Conservation (phyloP, 2,113 vertebrate species). For the Amphiprion ocellaris region DNA sequence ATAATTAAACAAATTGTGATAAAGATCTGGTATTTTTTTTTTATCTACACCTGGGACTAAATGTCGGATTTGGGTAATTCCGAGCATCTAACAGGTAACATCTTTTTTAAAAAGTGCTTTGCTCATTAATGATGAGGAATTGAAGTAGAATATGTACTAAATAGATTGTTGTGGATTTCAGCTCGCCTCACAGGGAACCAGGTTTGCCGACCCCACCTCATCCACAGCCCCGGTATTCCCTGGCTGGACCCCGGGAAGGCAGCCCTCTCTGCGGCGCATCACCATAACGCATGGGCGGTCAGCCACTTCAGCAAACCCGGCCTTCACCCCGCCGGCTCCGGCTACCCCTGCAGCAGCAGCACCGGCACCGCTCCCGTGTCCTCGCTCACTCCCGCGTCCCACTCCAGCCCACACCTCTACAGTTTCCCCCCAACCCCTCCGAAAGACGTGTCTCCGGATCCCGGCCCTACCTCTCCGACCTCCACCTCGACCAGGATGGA, state of each 20-base stretch:
- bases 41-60: constrained; percentile 46
- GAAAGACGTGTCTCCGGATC: constrained; percentile 97
- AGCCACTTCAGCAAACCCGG: constrained; percentile 96
- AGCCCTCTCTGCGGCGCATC: constrained; percentile 92
- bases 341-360: constrained; percentile 90
- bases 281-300: constrained; percentile 98
- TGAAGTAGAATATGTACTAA: neutral
- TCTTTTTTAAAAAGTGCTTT: neutral
- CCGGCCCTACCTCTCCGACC: constrained; percentile 90
- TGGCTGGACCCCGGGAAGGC: constrained; percentile 98
- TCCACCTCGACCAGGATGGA: constrained; percentile 91
- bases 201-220: constrained; percentile 97
- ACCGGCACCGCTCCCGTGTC: constrained; percentile 89
- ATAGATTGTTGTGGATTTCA: constrained; percentile 72
- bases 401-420: constrained; percentile 94
- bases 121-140: neutral
- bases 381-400: constrained; percentile 90
- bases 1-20: neutral
- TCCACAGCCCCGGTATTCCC: constrained; percentile 96
- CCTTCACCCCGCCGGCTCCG: constrained; percentile 92
- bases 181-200: constrained; percentile 95
- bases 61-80: constrained; percentile 74
- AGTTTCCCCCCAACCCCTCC: constrained; percentile 97
- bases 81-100: constrained; percentile 73
- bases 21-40: neutral